These are phyloP conservation scores for Cyrtodaria siliqua DNA, from an alignment of 2,888 invertebrate genomes.

Conservation along the genomic window DNA sequence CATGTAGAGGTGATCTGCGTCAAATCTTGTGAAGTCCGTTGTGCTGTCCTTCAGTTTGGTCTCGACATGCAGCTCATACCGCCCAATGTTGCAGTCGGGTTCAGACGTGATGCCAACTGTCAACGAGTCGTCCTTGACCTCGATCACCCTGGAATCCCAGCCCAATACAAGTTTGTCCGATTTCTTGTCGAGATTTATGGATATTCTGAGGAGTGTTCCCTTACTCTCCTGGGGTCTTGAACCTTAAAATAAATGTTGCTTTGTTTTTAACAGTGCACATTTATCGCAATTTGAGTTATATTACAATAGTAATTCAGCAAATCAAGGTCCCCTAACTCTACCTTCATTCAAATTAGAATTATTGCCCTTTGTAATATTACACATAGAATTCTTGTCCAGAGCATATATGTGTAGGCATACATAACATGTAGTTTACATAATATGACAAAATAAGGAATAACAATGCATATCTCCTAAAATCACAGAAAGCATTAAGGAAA, in stretches of 20 bases:
- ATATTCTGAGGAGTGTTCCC: conserved; percentile 73
- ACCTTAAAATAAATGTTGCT: conserved; percentile 65
- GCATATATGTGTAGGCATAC: too few relatives aligned
- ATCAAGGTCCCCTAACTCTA: too few relatives aligned
- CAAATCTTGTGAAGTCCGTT: conserved; percentile 60
- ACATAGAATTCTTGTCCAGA: too few relatives aligned
- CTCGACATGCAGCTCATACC: conserved; percentile 75
- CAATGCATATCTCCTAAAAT: too few relatives aligned
- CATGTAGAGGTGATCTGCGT: conserved; percentile 89
- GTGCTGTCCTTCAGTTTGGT: conserved; percentile 61
- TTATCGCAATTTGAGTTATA: too few relatives aligned
- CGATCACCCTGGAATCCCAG: conserved; percentile 54
- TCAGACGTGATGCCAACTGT: conserved; percentile 61
- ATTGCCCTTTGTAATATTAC: too few relatives aligned
- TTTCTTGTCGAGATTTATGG: conserved; percentile 32
- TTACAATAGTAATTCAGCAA: too few relatives aligned
- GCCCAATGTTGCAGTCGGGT: conserved; percentile 75
- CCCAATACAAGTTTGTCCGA: conserved; percentile 23
- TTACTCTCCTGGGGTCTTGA: conserved; percentile 79
- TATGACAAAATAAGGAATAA: too few relatives aligned
- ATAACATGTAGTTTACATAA: too few relatives aligned
- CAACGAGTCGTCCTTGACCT: conserved; percentile 45
- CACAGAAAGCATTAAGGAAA: too few relatives aligned
- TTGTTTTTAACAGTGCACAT: too few relatives aligned
- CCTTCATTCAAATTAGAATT: too few relatives aligned